These are phyloP conservation scores for Schizothorax lantsangensis DNA, from an alignment of 2,797 vertebrate species.

Conservation along the genomic window DNA sequence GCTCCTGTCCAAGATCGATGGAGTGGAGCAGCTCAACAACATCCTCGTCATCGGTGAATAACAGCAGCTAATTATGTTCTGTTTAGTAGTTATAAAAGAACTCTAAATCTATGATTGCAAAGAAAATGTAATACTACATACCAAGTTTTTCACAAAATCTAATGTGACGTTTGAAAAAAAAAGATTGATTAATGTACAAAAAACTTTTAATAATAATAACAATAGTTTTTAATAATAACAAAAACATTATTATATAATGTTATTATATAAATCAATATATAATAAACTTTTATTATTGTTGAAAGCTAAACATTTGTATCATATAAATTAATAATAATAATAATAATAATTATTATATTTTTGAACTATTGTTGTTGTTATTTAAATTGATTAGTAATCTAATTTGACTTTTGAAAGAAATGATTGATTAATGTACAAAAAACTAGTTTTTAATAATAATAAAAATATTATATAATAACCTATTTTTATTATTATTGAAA, in stretches of 20 bases:
- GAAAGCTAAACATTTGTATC: background rate
- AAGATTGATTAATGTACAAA: background rate
- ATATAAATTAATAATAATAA: background rate
- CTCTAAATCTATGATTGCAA: background rate
- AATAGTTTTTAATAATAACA: background rate
- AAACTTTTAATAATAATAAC: background rate
- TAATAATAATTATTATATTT: background rate
- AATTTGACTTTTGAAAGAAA: background rate
- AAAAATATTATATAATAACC: background rate
- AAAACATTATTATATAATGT: too few species aligned
- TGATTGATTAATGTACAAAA: background rate
- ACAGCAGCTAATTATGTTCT: background rate
- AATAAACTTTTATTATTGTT: background rate
- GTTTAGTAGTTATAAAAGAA: background rate
- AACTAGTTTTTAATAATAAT: background rate
- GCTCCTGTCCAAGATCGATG: slow-evolving; percentile 96
- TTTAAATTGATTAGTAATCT: background rate
- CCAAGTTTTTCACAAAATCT: background rate
- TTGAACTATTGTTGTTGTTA: background rate
- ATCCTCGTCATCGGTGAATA: slow-evolving; percentile 94
- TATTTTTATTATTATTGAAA: background rate
- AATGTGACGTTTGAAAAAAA: background rate
- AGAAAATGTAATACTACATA: background rate
- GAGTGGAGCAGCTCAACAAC: slow-evolving; percentile 97
- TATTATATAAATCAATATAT: too few species aligned